These are phyloP conservation scores for Nephrotoma flavescens DNA, from an alignment of 2,888 invertebrate genomes.

Conservation along the genomic window DNA sequence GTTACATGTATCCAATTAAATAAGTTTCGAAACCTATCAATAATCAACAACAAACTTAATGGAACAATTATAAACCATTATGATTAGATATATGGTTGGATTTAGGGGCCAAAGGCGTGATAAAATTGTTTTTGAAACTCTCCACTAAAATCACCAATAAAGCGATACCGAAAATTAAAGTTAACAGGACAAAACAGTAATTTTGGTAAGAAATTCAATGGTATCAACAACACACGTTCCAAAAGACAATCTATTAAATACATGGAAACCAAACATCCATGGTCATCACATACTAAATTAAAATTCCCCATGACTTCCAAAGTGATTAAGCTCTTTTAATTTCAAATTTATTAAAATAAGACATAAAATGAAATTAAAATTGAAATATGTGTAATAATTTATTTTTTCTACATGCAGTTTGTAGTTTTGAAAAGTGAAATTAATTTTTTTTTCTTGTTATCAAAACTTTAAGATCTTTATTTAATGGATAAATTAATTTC, in stretches of 20 bases:
- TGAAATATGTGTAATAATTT: background rate
- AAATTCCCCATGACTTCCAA: background rate
- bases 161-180: too few species aligned
- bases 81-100: too few species aligned
- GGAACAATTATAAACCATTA: too few species aligned
- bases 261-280: background rate
- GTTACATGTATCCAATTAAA: too few species aligned
- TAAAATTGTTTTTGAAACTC: too few species aligned
- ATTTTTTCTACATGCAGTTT: background rate
- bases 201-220: background rate
- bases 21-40: too few species aligned
- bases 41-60: too few species aligned
- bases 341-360: background rate
- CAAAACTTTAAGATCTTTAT: background rate
- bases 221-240: background rate
- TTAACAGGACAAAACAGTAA: too few species aligned
- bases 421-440: background rate
- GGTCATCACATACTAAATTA: background rate
- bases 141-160: too few species aligned
- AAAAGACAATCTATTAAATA: background rate
- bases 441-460: background rate
- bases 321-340: background rate
- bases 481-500: conserved; percentile 1
- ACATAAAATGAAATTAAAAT: background rate
- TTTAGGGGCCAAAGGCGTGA: too few species aligned